Conservation (phyloP, 2,888 invertebrate species). For the Tenthredo amoena region DNA sequence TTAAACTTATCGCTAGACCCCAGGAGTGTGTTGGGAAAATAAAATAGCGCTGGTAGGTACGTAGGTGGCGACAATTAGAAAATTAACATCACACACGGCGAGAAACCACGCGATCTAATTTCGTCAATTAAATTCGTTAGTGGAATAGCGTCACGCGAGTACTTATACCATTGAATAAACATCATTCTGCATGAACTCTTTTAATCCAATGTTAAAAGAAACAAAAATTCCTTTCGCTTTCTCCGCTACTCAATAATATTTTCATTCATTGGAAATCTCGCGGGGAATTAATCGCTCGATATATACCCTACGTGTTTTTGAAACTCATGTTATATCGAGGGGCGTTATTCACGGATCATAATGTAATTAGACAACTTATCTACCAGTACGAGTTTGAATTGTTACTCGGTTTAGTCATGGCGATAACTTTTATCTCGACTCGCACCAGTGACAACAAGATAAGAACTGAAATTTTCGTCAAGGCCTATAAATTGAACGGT, state of each 20-base stretch:
- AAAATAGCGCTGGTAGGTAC: neutral
- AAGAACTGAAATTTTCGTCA: neutral
- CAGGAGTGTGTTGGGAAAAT: neutral
- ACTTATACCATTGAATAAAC: neutral
- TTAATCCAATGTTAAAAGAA: no score
- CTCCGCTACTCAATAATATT: neutral
- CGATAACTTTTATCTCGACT: neutral
- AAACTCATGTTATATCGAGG: neutral
- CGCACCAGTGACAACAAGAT: neutral
- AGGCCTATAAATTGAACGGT: neutral
- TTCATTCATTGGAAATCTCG: neutral
- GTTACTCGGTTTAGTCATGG: neutral
- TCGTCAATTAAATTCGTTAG: neutral
- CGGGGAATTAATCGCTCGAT: neutral
- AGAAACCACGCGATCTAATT: slow-evolving; percentile 13
- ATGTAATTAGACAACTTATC: neutral
- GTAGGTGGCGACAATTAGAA: neutral
- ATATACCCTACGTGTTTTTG: neutral
- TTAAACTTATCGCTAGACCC: neutral
- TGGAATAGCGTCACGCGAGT: neutral
- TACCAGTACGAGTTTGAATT: neutral
- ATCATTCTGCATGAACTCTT: neutral
- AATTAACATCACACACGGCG: neutral
- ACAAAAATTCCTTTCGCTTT: no score
- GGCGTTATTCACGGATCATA: neutral